These are phyloP conservation scores for Temnothorax curvispinosus DNA, from an alignment of 1,140 invertebrate genomes.

Conservation along the genomic window DNA sequence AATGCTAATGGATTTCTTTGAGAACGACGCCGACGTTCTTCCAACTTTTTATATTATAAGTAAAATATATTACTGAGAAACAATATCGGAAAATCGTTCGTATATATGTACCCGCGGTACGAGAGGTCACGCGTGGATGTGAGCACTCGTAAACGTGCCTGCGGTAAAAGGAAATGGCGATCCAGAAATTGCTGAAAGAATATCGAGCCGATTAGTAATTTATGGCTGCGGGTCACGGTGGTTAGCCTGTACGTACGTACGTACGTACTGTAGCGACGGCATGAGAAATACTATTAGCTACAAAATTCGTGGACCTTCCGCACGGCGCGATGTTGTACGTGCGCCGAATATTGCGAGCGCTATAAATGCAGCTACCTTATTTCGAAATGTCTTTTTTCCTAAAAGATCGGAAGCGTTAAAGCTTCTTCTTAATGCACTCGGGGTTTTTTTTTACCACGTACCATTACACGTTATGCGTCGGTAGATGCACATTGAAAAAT, in stretches of 20 bases:
- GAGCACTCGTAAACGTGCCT: conserved; percentile 27
- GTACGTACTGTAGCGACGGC: not conserved
- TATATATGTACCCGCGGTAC: not conserved
- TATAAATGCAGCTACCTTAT: not conserved
- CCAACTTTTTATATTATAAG: not conserved
- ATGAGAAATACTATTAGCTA: conserved; percentile 58
- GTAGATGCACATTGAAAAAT: not conserved
- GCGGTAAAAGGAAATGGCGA: conserved; percentile 19
- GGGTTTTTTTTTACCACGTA: not conserved
- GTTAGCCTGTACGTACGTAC: conserved; percentile 32
- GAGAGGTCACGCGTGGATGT: not conserved
- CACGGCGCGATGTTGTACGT: not conserved
- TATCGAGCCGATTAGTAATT: conserved; percentile 63
- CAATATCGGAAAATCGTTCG: conserved; percentile 56
- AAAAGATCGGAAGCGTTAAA: not conserved
- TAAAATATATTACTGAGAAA: conserved; percentile 12
- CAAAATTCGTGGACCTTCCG: conserved; percentile 26
- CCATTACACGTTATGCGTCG: not conserved
- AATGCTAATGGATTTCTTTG: not conserved
- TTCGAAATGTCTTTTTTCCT: not conserved
- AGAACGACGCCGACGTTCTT: not conserved
- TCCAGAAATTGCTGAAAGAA: conserved; percentile 65
- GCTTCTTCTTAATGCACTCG: not conserved
- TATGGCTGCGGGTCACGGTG: conserved; percentile 28
- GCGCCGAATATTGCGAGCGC: conserved; percentile 17